Conservation (phyloP, 2,888 invertebrate genomes). For the Volucella inflata region DNA sequence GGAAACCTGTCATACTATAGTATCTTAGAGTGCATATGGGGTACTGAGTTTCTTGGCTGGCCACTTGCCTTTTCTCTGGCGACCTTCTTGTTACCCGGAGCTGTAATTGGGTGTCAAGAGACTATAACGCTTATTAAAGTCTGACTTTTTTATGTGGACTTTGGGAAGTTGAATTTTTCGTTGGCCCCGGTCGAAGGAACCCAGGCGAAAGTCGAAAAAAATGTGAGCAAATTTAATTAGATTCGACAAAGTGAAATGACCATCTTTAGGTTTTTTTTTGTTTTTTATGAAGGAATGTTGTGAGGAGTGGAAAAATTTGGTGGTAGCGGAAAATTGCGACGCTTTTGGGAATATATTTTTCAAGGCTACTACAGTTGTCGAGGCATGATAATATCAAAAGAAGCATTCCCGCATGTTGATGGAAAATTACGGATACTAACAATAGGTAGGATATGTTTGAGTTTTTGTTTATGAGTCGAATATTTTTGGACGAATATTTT, state of each 20-base stretch:
- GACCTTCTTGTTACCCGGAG: conserved; percentile 56
- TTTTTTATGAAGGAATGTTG: not conserved
- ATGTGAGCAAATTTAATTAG: conserved; percentile 40
- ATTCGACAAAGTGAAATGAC: conserved; percentile 29
- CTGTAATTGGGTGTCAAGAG: conserved; percentile 72
- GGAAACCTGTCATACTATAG: conserved; percentile 28
- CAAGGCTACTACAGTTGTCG: conserved; percentile 4
- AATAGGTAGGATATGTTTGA: no score
- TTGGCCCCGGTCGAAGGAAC: not conserved
- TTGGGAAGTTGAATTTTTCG: not conserved
- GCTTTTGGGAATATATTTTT: not conserved
- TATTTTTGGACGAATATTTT: no score
- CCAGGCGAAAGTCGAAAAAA: not conserved
- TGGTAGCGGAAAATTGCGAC: not conserved
- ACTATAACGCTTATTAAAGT: conserved; percentile 58
- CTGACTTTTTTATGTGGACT: conserved; percentile 40
- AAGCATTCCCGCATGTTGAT: not conserved
- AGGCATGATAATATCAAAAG: not conserved
- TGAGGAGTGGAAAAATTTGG: not conserved
- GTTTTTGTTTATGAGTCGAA: no score
- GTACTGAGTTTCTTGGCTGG: conserved; percentile 16
- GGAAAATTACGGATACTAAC: no score
- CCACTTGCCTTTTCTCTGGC: conserved; percentile 24
- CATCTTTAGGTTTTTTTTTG: conserved; percentile 14
- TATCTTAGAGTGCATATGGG: conserved; percentile 51